Conservation (phyloP, 2,888 invertebrate species). For the Lepetodrilus schrolli region DNA sequence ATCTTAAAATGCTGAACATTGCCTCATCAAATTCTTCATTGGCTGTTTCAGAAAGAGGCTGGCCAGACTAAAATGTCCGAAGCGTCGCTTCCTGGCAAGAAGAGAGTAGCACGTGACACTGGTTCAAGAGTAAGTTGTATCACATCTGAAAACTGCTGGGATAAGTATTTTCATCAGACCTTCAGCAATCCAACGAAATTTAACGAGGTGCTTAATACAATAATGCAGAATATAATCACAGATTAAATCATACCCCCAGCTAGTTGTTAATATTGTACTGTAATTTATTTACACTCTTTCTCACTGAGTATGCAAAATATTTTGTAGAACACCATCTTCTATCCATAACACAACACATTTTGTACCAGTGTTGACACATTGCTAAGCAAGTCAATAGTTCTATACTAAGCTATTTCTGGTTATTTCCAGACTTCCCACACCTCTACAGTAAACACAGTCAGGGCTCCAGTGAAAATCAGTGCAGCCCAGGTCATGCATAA, state of each 20-base stretch:
- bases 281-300: no score
- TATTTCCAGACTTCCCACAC: neutral
- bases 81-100: slow-evolving; percentile 57
- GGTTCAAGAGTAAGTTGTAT: slow-evolving; percentile 26
- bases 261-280: no score
- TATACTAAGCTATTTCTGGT: neutral
- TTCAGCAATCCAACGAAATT: no score
- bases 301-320: no score
- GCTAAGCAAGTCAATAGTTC: neutral
- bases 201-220: no score
- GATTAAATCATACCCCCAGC: no score
- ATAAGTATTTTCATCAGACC: neutral
- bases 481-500: slow-evolving; percentile 74
- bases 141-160: neutral
- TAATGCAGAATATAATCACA: no score
- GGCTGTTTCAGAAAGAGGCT: no score
- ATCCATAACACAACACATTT: neutral
- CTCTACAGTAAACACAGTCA: no score
- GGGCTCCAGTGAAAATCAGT: slow-evolving; percentile 54
- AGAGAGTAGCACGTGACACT: slow-evolving; percentile 82
- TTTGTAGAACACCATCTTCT: neutral
- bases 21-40: no score
- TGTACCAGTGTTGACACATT: neutral
- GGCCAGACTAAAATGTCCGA: no score
- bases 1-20: no score